Conservation (phyloP, 2,797 vertebrate species). For the Jordanella pulchra region DNA sequence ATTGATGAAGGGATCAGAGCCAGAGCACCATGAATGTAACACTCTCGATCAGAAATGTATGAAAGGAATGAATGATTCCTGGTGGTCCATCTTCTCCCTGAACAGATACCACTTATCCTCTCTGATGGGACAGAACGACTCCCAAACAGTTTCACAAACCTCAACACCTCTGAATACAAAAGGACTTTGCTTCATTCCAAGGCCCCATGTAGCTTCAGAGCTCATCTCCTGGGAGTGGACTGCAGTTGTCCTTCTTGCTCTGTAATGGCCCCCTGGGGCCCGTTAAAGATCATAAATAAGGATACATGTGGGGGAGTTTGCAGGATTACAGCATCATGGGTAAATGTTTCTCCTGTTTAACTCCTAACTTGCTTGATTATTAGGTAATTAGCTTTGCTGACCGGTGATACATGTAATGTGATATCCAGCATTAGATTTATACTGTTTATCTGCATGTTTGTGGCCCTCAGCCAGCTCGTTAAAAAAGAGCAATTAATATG, state of each 20-base stretch:
- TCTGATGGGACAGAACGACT: conserved; percentile 5
- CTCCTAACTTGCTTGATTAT: conserved; percentile 71
- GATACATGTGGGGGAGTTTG: conserved; percentile 52
- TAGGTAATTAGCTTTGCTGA: conserved; percentile 58
- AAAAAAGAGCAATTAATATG: conserved; percentile 18
- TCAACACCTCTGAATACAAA: conserved; percentile 16
- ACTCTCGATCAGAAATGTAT: conserved; percentile 6
- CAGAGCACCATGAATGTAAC: not conserved
- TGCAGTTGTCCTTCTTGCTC: conserved; percentile 55
- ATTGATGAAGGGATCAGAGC: conserved; percentile 15
- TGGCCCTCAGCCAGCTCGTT: conserved; percentile 25
- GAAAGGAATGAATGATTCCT: conserved; percentile 5
- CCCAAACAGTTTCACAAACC: conserved; percentile 22
- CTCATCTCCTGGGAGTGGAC: conserved; percentile 38
- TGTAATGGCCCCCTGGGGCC: conserved; percentile 68
- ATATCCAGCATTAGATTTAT: conserved; percentile 34
- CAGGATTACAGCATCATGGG: conserved; percentile 57
- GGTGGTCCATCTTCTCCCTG: not conserved
- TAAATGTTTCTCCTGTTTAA: conserved; percentile 58
- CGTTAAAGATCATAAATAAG: conserved; percentile 72
- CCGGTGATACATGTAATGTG: conserved; percentile 45
- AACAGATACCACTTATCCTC: not conserved
- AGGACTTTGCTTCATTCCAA: conserved; percentile 10
- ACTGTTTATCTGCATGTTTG: conserved; percentile 20
- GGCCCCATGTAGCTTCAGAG: not conserved